These are phyloP conservation scores for Drosophila neonasuta DNA, from an alignment of 2,888 invertebrate species.

Conservation along the genomic window DNA sequence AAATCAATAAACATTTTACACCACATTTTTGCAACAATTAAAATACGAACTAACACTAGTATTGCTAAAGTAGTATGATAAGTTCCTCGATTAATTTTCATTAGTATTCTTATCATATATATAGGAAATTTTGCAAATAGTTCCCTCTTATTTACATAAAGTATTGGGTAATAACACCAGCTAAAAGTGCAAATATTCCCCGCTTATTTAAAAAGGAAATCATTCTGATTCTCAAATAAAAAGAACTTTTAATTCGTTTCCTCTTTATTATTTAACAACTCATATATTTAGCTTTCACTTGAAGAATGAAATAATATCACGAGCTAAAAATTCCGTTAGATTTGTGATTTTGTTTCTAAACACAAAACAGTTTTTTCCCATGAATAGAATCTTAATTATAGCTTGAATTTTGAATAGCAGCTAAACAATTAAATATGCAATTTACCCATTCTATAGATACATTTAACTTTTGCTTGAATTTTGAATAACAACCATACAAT, in stretches of 20 bases:
- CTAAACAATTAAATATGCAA: neutral
- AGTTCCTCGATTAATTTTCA: neutral
- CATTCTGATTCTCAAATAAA: neutral
- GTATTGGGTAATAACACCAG: no score
- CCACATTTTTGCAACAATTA: constrained; percentile 3
- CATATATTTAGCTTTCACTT: neutral
- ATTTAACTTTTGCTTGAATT: constrained; percentile 15
- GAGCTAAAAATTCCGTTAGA: constrained; percentile 6
- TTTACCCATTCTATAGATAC: neutral
- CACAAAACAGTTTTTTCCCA: neutral
- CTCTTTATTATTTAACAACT: neutral
- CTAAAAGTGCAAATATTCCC: no score
- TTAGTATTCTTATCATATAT: neutral
- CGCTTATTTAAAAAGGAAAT: no score
- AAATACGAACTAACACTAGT: neutral
- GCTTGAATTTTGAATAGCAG: constrained; percentile 12
- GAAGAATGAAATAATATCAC: neutral
- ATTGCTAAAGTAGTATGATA: neutral
- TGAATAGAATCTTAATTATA: constrained; percentile 10
- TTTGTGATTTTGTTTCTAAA: neutral
- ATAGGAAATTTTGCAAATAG: no score
- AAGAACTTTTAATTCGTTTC: neutral
- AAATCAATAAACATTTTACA: constrained; percentile 17
- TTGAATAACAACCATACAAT: constrained; percentile 4
- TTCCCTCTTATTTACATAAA: no score